These are phyloP conservation scores for Esox niger DNA, from an alignment of 2,113 vertebrate genomes.

Conservation along the genomic window DNA sequence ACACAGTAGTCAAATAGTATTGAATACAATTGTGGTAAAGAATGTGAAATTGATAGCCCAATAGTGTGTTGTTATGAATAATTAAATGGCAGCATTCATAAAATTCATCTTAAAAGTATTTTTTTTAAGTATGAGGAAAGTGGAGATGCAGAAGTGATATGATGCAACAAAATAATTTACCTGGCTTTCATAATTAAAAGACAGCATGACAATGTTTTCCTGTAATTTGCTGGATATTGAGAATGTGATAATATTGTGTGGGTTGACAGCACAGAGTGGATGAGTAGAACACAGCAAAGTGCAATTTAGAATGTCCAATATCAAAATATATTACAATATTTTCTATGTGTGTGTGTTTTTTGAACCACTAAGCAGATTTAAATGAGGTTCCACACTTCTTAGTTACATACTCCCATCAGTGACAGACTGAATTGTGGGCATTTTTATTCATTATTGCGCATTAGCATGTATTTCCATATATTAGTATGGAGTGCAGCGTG, in stretches of 20 bases:
- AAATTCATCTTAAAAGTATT: neutral
- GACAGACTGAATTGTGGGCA: conserved; percentile 12
- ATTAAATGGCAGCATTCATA: neutral
- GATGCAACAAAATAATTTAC: too few species aligned
- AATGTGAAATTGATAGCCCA: too few species aligned
- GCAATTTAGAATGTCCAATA: neutral
- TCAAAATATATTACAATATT: neutral
- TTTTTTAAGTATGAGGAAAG: neutral
- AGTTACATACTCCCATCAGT: conserved; percentile 19
- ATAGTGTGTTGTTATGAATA: neutral
- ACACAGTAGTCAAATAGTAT: too few species aligned
- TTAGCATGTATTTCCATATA: conserved; percentile 40
- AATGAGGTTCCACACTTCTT: conserved; percentile 19
- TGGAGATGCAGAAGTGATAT: too few species aligned
- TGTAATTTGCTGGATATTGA: neutral
- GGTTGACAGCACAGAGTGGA: too few species aligned
- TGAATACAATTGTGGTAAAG: too few species aligned
- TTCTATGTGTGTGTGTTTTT: neutral
- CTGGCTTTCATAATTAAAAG: neutral
- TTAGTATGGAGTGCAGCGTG: conserved; percentile 11
- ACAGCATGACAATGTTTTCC: neutral
- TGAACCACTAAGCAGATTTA: neutral
- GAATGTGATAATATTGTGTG: neutral
- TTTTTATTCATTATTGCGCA: conserved; percentile 39
- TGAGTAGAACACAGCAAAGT: neutral